Evolutionary conservation across 2,888 invertebrate species (phyloP), one percentile per base, ranked within the genome.

Genomic region (Hyppa rectilinea): DNA sequence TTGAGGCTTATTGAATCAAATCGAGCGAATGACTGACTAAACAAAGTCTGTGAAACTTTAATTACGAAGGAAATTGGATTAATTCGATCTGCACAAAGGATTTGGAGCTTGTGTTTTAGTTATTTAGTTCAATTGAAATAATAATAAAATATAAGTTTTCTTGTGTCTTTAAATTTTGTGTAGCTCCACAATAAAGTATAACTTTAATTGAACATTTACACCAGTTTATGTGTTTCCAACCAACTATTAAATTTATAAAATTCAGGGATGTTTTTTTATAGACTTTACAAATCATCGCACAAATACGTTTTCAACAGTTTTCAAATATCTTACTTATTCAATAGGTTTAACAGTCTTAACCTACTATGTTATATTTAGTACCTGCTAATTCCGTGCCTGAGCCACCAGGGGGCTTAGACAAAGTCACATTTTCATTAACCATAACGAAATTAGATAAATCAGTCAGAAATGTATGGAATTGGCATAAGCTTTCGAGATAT

Each of bases 31-130:
- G 10, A 71, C 52, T 59, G 17, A n/a, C 14, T 58, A 29, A 61
- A 62, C 40, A 26, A 74, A 78, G 53, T 70, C 55, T 43, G 36
- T 45, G 45, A 50, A 71, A 78, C 50, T 75, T 61, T 47, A 45
- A 75, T 75, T 78, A 61, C 29, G 36, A 56, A 78, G 23, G 43
- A 58, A 29, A 50, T 50, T 38, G 53, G 26, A 70, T 31, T 71
- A 38, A 38, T 56, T 62, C 26, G 20, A 71, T 45, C 29, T 23
- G 20, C 14, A 61, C 56, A 47, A 69, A 17, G 60, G 31, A 78
- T 78, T 74, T 34, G 7, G 31, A 38, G 43, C 31, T 71, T 50
- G 23, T 29, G 20, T 50, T 74, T 55, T 38, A 77, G 45, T 50
- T 31, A 49, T 59, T 36, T 20, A 26, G 12, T 26, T 69, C 26